Conservation (phyloP, 2,113 vertebrate genomes). For the Tachysurus vachellii region DNA sequence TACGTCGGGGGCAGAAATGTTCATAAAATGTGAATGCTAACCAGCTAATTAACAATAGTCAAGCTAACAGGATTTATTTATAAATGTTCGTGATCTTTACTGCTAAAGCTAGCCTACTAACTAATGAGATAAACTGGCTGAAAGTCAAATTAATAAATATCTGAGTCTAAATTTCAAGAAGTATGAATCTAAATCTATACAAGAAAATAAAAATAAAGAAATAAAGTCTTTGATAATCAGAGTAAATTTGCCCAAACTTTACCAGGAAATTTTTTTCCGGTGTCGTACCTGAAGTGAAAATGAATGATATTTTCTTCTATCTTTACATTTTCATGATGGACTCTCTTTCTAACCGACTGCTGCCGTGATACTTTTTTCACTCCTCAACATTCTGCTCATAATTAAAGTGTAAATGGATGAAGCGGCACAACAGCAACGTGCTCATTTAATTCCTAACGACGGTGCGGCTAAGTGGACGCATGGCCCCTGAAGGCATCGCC, state of each 20-base stretch:
- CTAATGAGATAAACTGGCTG: not conserved
- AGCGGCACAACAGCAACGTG: slow-evolving; percentile 65
- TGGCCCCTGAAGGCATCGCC: slow-evolving; percentile 63
- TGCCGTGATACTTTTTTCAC: slow-evolving; percentile 15
- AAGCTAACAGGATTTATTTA: not conserved
- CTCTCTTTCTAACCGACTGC: not conserved
- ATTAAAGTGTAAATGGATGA: slow-evolving; percentile 71
- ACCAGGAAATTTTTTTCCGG: not conserved
- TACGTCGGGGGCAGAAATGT: not conserved
- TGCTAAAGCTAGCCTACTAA: not conserved
- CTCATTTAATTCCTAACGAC: slow-evolving; percentile 69
- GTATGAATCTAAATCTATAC: too few species aligned
- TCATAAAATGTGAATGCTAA: not conserved
- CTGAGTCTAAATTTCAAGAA: not conserved
- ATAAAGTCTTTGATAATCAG: not conserved
- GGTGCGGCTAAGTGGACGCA: slow-evolving; percentile 65
- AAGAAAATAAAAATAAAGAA: not conserved
- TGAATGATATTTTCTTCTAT: not conserved
- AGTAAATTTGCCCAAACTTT: not conserved
- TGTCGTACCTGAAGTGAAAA: not conserved
- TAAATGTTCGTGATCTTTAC: not conserved
- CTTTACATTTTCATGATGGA: not conserved
- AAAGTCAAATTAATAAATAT: not conserved
- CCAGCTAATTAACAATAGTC: not conserved
- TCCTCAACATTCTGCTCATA: slow-evolving; percentile 59